Conservation (phyloP, 2,113 vertebrate species). For the Oreochromis aureus region DNA sequence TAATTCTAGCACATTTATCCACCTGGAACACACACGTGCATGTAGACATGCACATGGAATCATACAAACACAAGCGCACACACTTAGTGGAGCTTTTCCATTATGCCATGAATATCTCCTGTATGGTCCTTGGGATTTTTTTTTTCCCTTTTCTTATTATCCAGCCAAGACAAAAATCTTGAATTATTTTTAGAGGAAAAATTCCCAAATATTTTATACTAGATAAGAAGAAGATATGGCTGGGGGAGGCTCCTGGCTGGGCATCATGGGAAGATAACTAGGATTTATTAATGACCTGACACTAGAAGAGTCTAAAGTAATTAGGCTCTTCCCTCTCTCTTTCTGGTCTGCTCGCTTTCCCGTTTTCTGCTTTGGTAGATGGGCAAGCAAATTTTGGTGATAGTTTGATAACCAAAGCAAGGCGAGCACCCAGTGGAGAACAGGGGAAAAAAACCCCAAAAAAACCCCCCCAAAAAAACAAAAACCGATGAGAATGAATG, state of each 20-base stretch:
- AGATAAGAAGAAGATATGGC: slow-evolving; percentile 85
- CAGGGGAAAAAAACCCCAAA: not conserved
- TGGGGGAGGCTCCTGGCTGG: slow-evolving; percentile 73
- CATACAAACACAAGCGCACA: slow-evolving; percentile 44
- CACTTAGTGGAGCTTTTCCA: slow-evolving; percentile 56
- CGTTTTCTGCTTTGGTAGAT: slow-evolving; percentile 72
- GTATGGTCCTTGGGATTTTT: slow-evolving; percentile 24
- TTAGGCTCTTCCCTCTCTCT: slow-evolving; percentile 80
- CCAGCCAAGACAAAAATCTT: slow-evolving; percentile 74
- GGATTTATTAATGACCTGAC: slow-evolving; percentile 99
- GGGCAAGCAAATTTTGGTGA: slow-evolving; percentile 94
- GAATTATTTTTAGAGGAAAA: slow-evolving; percentile 80
- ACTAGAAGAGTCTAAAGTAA: slow-evolving; percentile 85
- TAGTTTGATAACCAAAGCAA: slow-evolving; percentile 93
- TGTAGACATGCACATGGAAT: slow-evolving; percentile 35
- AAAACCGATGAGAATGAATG: slow-evolving; percentile 60
- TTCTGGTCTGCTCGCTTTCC: not conserved
- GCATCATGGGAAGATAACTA: slow-evolving; percentile 86
- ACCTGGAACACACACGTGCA: slow-evolving; percentile 53
- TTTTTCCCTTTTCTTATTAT: slow-evolving; percentile 71
- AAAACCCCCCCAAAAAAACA: not conserved
- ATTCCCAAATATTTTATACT: slow-evolving; percentile 89
- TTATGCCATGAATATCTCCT: slow-evolving; percentile 61
- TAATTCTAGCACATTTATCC: slow-evolving; percentile 75
- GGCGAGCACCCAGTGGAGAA: slow-evolving; percentile 70